These are phyloP conservation scores for Ceryle rudis DNA, from an alignment of 2,797 vertebrate genomes.

Conservation along the genomic window DNA sequence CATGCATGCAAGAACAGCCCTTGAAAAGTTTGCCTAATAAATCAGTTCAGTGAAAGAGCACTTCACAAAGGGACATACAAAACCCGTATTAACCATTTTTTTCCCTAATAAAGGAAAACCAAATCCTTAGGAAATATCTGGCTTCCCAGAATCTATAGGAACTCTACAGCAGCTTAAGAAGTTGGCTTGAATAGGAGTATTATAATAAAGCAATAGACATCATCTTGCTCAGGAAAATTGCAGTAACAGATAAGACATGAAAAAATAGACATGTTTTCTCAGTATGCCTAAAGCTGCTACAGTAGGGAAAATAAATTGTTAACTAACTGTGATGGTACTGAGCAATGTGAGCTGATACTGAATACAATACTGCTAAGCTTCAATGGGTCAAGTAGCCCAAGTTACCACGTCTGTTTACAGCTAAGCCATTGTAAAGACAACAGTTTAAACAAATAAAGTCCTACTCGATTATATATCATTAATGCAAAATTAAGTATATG, in stretches of 20 bases:
- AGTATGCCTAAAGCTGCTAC: background rate
- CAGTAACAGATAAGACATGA: background rate
- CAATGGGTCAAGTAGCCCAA: background rate
- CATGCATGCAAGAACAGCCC: background rate
- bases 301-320: background rate
- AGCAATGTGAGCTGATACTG: background rate
- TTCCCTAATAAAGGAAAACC: slow-evolving; percentile 10
- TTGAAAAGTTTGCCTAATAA: background rate
- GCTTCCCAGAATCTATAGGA: slow-evolving; percentile 60
- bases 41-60: background rate
- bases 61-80: slow-evolving; percentile 5
- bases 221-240: background rate
- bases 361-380: background rate
- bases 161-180: slow-evolving; percentile 35
- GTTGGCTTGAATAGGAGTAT: slow-evolving; percentile 17
- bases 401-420: background rate
- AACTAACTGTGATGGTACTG: background rate
- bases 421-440: background rate
- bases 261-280: background rate
- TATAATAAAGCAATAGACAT: slow-evolving; percentile 23
- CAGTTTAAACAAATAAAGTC: too few relatives aligned
- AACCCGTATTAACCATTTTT: background rate
- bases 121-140: slow-evolving; percentile 75
- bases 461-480: background rate
- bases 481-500: background rate